Percentiles rank a stretch among this genome's conserved stretches.
Conservation (phyloP, 30 jellyfish, hydroid and myxozoan species). For the Nemopilema nomurai region DNA sequence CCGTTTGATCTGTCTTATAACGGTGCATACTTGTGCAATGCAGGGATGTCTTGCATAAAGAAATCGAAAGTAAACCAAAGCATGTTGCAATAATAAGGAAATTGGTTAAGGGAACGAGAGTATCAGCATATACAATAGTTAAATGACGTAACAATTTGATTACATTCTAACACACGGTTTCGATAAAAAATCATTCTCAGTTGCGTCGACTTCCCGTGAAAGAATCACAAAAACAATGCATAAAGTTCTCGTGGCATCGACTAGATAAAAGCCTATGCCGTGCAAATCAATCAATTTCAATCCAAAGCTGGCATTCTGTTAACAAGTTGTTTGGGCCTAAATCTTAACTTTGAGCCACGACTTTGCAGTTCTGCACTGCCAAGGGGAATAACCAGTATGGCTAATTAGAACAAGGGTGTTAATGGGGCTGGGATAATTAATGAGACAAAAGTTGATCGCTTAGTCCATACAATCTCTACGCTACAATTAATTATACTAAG, state of each 20-base stretch:
- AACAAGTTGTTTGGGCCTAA: too few species aligned
- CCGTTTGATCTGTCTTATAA: too few species aligned
- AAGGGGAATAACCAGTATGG: too few species aligned
- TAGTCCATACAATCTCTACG: neutral
- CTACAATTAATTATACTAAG: neutral
- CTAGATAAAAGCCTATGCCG: neutral
- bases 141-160: neutral
- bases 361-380: too few species aligned
- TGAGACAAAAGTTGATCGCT: neutral
- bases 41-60: too few species aligned
- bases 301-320: neutral
- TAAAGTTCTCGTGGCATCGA: neutral
- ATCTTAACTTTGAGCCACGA: too few species aligned
- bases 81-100: neutral
- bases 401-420: too few species aligned
- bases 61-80: too few species aligned
- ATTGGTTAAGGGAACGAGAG: neutral
- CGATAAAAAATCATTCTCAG: neutral
- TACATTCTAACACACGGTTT: neutral
- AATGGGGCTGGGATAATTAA: too few species aligned
- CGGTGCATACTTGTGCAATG: too few species aligned
- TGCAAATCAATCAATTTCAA: neutral
- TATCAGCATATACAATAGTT: neutral
- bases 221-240: neutral
- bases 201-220: neutral